Evolutionary conservation across 1,140 invertebrate genomes (phyloP), one percentile per base, ranked within the genome.

Genomic region (Cepaea nemoralis): DNA sequence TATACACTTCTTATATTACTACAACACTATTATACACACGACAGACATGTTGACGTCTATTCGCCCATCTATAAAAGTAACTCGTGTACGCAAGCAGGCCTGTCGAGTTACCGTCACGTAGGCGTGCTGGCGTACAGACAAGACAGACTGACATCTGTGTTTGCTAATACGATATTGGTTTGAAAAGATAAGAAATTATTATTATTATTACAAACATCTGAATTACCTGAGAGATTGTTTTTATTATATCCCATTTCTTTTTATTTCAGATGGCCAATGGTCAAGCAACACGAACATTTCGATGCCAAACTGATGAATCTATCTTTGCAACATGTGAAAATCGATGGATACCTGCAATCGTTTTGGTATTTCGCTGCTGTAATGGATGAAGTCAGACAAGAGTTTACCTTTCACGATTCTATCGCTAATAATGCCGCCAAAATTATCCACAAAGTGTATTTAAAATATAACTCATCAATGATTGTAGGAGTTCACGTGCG

Each of bases 401-500:
- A 59, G 37, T 33, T 42, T 12, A 42, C 40, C 22, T 55, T 66
- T 27, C 39, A 69, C 45, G 45, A 27, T 12, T 22, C n/a, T 0
- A 14, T 78, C 0, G 16, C 6, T 50, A 35, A 67, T 19, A 37
- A 27, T 8, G 81, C 69, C 6, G 6, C 37, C 2, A 59, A 27
- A 8, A 66, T 82, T 27, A 14, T 84, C 2, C 14, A 63, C 6
- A 69, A 81, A 22, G 2, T 31, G 24, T 10, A 8, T 14, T 27
- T 40, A 22, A 35, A 71, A 27, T n/a, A 22, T 42, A 33, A 19
- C 33, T 5, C 19, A 19, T 31, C 40, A 14, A 75, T 71, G 14
- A n/a, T 79, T 24, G 83, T 85, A 8, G 82, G 82, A 19, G 74
- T 85, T 24, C 84, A 85, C 69, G 83, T 82, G 5, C 66, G 84